Base-by-base conservation (phyloP, 2,113 vertebrate genomes). In the Lepus timidus region DNA sequence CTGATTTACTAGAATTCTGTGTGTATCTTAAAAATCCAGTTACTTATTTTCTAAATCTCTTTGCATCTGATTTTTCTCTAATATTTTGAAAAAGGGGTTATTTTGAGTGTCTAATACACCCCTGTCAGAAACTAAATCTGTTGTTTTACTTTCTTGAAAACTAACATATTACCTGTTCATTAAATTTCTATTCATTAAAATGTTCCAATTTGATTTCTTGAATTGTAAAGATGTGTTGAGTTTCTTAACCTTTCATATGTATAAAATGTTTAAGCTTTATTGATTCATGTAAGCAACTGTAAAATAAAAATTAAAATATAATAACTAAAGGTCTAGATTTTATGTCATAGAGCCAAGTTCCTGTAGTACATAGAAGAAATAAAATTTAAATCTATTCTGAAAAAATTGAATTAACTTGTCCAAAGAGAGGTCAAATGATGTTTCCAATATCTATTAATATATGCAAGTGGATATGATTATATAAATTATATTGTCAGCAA, bases 401-500 rank as follows among this genome's bases (percentile, higher is more conserved):
- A 71, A 52, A 86, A 86, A n/a, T 16, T 23, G 49, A 27, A 70
- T 94, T 98, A 94, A 80, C 97, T 80, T 97, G 39, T 61, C 94
- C 96, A 62, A 94, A 96, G 85, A 90, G 86, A 97, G 82, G 92
- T 97, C 92, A 96, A 67, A 31, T 91, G 94, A 91, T 97, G 93
- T 97, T 96, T 88, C 81, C 91, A 85, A 36, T 96, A 96, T 79
- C 82, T 97, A 91, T 96, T 95, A 93, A 61, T 82, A 58, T 93
- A 68, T 75, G 33, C 94, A 95, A 94, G 74, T 87, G 90, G 33
- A 1, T 90, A 76, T 74, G 93, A 88, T 61, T 88, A 65, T 90
- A 95, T 80, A 98, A 98, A 97, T 88, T 74, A 0, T 94, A 94
- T 81, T 96, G 96, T 91, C 95, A 94, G 94, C 39, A 92, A 74